Conservation (phyloP, 2,888 invertebrate species). For the Drosophila barbarae region DNA sequence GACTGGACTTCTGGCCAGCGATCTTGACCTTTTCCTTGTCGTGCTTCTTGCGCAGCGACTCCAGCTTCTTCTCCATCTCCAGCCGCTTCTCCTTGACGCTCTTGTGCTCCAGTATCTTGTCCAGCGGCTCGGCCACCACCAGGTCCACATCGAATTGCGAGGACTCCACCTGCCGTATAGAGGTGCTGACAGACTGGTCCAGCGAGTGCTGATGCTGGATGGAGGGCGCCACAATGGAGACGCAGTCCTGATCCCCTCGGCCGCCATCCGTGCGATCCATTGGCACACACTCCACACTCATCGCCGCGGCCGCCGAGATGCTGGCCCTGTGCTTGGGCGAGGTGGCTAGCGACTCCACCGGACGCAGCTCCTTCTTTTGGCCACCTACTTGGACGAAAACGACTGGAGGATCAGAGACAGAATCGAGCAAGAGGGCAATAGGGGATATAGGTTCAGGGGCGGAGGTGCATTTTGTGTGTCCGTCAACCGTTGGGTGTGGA, state of each 20-base stretch:
- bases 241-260: slow-evolving; percentile 48
- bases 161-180: slow-evolving; percentile 76
- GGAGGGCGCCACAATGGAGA: slow-evolving; percentile 58
- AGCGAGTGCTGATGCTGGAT: slow-evolving; percentile 79
- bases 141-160: slow-evolving; percentile 77
- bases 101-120: slow-evolving; percentile 90
- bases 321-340: slow-evolving; percentile 81
- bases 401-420: slow-evolving; percentile 72
- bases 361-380: slow-evolving; percentile 78
- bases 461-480: slow-evolving; percentile 63
- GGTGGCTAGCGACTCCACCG: slow-evolving; percentile 77
- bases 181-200: slow-evolving; percentile 77
- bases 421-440: slow-evolving; percentile 41
- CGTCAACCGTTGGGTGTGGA: slow-evolving; percentile 60
- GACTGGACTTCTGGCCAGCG: slow-evolving; percentile 82
- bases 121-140: slow-evolving; percentile 88
- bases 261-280: slow-evolving; percentile 68
- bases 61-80: slow-evolving; percentile 93
- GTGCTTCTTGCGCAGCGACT: slow-evolving; percentile 88
- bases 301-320: slow-evolving; percentile 73
- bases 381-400: slow-evolving; percentile 80
- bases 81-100: slow-evolving; percentile 89
- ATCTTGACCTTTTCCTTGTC: slow-evolving; percentile 87
- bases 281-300: slow-evolving; percentile 68
- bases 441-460: slow-evolving; percentile 8